phyloP scores from a whole-genome alignment of 2,888 invertebrate genomes.

The Ophion costatus region DNA sequence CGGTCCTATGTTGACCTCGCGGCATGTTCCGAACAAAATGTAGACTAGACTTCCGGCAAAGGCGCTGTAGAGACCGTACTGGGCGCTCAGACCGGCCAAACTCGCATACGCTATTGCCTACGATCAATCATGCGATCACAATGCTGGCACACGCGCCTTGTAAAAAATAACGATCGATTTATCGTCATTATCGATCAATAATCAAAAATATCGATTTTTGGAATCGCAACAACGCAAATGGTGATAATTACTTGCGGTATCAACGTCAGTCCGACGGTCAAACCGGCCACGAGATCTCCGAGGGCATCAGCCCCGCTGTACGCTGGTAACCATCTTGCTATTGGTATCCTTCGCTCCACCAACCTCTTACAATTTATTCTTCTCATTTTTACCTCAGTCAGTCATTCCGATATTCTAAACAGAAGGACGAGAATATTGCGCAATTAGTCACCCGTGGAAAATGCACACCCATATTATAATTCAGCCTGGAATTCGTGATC shows the following conservation, averaged over 20 bases:
- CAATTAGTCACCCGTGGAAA: neutral
- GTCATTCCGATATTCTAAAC: neutral
- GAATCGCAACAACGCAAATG: constrained; percentile 28
- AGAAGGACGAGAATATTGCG: neutral
- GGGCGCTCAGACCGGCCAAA: constrained; percentile 78
- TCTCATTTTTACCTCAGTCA: constrained; percentile 65
- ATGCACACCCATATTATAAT: too few species aligned
- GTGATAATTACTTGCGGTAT: constrained; percentile 82
- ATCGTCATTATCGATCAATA: neutral
- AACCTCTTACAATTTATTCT: constrained; percentile 65
- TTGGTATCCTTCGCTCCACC: constrained; percentile 78
- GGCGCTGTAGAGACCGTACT: constrained; percentile 94
- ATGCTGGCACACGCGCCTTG: constrained; percentile 28
- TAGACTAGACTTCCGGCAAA: constrained; percentile 92
- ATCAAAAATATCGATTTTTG: neutral
- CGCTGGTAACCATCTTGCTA: constrained; percentile 83
- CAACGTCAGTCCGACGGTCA: constrained; percentile 84
- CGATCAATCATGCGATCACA: constrained; percentile 24
- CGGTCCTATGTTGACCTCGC: constrained; percentile 89
- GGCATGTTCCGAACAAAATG: constrained; percentile 90
- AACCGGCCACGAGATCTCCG: constrained; percentile 86
- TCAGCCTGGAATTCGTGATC: too few species aligned
- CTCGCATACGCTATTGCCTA: constrained; percentile 80
- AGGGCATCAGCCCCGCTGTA: constrained; percentile 83
- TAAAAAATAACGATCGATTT: neutral